Conservation (phyloP, 2,797 vertebrate genomes). For the Astyanax mexicanus region DNA sequence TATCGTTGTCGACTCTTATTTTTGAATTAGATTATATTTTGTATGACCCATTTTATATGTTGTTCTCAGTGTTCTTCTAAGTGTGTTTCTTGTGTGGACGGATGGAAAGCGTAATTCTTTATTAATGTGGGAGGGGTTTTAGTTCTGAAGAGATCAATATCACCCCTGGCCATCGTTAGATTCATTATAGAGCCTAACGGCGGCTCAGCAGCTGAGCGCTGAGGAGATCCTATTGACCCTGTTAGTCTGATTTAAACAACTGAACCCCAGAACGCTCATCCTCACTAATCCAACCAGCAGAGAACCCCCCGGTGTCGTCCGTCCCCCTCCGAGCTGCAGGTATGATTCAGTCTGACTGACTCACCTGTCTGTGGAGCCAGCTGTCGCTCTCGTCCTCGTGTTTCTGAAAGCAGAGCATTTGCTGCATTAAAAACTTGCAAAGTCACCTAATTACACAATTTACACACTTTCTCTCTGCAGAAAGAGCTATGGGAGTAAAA, state of each 20-base stretch:
- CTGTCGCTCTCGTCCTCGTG: constrained; percentile 96
- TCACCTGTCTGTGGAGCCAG: constrained; percentile 97
- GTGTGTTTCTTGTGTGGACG: not conserved
- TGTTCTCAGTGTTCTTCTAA: too few relatives aligned
- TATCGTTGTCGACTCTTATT: too few relatives aligned
- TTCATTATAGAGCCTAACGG: not conserved
- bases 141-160: not conserved
- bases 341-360: constrained; percentile 18
- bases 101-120: too few relatives aligned
- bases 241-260: not conserved
- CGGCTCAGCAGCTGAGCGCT: not conserved
- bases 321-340: not conserved
- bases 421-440: not conserved
- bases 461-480: too few relatives aligned
- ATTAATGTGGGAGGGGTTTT: too few relatives aligned
- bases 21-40: too few relatives aligned
- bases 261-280: not conserved
- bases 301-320: not conserved
- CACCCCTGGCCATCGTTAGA: not conserved
- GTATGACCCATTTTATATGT: too few relatives aligned
- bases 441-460: too few relatives aligned
- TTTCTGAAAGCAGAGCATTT: constrained; percentile 84
- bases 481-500: too few relatives aligned
- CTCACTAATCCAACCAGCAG: constrained; percentile 1
- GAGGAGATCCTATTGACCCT: not conserved